Evolutionary conservation across 2,888 invertebrate genomes (phyloP).

Genomic region (Drosophila greeni): DNA sequence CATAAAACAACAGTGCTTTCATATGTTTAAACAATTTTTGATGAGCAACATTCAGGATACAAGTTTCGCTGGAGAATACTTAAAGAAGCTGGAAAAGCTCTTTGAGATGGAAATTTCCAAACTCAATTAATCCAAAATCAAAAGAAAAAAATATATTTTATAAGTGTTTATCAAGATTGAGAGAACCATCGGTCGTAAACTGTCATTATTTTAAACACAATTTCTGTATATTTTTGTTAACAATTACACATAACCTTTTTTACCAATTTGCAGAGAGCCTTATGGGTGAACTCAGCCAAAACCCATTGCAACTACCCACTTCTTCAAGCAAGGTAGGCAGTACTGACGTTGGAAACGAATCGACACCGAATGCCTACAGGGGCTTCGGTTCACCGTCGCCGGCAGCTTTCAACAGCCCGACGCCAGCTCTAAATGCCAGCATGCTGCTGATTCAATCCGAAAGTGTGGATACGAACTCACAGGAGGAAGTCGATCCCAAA

Average conservation of each 20-base stretch:
- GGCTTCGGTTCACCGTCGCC: conserved; percentile 8
- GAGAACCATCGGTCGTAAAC: no score
- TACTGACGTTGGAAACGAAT: conserved; percentile 58
- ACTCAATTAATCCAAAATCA: conserved; percentile 3
- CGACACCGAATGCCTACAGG: conserved; percentile 20
- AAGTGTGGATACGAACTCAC: conserved; percentile 76
- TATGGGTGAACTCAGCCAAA: conserved; percentile 45
- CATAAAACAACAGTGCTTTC: conserved; percentile 49
- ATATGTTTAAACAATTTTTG: conserved; percentile 32
- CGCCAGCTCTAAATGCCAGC: conserved; percentile 56
- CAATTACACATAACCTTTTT: neutral
- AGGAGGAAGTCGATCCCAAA: conserved; percentile 78
- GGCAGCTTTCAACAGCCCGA: conserved; percentile 9
- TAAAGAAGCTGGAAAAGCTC: conserved; percentile 39
- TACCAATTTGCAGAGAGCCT: conserved; percentile 66
- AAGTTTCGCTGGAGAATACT: conserved; percentile 19
- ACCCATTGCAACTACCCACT: conserved; percentile 35
- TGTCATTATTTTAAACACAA: neutral
- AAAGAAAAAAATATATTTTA: neutral
- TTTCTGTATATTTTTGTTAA: conserved; percentile 1
- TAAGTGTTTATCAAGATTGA: neutral
- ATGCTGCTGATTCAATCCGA: conserved; percentile 74
- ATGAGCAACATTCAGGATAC: neutral
- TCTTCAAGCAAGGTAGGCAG: conserved; percentile 51
- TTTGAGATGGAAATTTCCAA: conserved; percentile 33